These are phyloP conservation scores for Yasuhikotakia modesta DNA, from an alignment of 2,797 vertebrate genomes.

Conservation along the genomic window DNA sequence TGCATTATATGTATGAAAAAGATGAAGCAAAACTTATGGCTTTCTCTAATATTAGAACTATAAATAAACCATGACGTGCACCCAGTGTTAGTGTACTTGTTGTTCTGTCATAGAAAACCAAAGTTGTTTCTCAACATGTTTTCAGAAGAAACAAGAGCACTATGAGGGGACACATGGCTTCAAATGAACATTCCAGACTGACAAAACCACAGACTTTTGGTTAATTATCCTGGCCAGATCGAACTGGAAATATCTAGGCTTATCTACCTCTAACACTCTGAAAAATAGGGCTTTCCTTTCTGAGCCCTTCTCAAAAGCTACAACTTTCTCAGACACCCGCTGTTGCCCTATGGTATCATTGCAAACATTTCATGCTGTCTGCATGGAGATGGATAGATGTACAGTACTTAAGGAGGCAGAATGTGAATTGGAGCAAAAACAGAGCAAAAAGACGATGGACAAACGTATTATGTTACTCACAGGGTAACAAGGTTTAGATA, in stretches of 20 bases:
- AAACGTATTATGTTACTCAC: conserved; percentile 11
- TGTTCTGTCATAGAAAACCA: conserved; percentile 12
- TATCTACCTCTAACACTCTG: conserved; percentile 36
- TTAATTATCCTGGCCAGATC: conserved; percentile 48
- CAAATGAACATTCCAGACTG: conserved; percentile 27
- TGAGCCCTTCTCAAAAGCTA: conserved; percentile 49
- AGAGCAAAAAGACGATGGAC: not conserved
- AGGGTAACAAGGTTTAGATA: conserved; percentile 22
- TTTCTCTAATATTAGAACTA: conserved; percentile 25
- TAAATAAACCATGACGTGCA: not conserved
- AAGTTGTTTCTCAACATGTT: not conserved
- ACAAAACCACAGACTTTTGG: conserved; percentile 24
- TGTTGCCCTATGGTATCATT: conserved; percentile 53
- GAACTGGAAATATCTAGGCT: conserved; percentile 49
- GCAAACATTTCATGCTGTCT: conserved; percentile 60
- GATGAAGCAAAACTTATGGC: not conserved
- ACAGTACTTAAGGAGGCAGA: conserved; percentile 49
- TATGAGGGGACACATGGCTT: conserved; percentile 14
- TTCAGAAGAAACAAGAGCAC: not conserved
- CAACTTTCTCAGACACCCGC: conserved; percentile 64
- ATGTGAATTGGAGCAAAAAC: conserved; percentile 50
- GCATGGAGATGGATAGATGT: conserved; percentile 53
- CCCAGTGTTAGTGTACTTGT: not conserved
- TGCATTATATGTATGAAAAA: not conserved
- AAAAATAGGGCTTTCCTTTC: conserved; percentile 50